phyloP scores from a whole-genome alignment of 2,888 invertebrate genomes.

The Hoplodrina ambigua region DNA sequence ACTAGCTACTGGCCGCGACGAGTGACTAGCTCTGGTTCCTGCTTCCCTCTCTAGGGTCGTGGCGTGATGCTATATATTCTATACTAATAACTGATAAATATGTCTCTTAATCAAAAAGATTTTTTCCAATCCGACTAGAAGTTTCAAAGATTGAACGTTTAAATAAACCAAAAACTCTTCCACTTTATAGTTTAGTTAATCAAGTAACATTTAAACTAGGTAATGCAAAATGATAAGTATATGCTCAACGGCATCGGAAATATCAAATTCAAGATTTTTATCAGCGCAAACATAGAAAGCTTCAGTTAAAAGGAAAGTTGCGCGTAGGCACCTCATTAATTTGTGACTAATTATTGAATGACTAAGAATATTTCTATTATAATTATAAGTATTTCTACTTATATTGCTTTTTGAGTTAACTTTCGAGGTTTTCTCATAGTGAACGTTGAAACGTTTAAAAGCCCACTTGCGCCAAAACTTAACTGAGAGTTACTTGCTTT shows the following conservation, averaged over 20 bases:
- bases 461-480: too few relatives aligned
- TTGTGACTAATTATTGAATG: conserved; percentile 34
- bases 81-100: too few relatives aligned
- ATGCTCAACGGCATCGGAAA: conserved; percentile 33
- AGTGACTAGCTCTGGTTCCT: too few relatives aligned
- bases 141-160: too few relatives aligned
- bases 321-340: conserved; percentile 32
- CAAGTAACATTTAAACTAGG: conserved; percentile 1
- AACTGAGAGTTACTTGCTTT: too few relatives aligned
- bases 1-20: too few relatives aligned
- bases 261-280: conserved; percentile 47
- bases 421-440: not conserved
- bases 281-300: conserved; percentile 47
- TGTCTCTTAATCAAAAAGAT: too few relatives aligned
- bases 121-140: too few relatives aligned
- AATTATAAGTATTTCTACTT: not conserved
- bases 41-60: too few relatives aligned
- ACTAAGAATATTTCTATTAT: conserved; percentile 11
- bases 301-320: conserved; percentile 45
- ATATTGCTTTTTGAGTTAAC: not conserved
- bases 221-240: conserved; percentile 24
- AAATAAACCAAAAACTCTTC: too few relatives aligned
- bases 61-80: too few relatives aligned
- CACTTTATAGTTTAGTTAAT: not conserved
- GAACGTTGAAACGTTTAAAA: not conserved